A percentile compares a stretch with the other conserved stretches of the same genome.
Conservation (phyloP, 2,797 vertebrate species). For the Cynodonichthys magdalenae region DNA sequence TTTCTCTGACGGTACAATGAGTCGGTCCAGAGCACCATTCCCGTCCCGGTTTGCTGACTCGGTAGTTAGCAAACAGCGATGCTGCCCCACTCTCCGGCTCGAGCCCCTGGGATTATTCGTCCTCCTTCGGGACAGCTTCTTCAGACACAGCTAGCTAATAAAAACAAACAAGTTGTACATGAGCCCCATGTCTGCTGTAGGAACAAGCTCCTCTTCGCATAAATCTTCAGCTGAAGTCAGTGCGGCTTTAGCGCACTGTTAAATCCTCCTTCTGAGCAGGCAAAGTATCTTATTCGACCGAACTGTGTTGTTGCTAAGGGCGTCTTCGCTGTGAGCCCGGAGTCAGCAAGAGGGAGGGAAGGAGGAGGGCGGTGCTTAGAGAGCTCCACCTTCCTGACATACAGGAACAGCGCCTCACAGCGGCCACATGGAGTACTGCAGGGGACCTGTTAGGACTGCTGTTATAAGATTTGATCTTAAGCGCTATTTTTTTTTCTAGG, state of each 20-base stretch:
- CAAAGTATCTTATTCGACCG: conserved; percentile 57
- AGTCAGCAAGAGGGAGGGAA: conserved; percentile 58
- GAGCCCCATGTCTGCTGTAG: conserved; percentile 42
- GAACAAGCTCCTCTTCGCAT: conserved; percentile 12
- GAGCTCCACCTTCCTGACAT: conserved; percentile 1
- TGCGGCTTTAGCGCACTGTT: conserved; percentile 37
- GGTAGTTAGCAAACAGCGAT: conserved; percentile 48
- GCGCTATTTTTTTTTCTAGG: too few species aligned
- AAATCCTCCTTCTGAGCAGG: conserved; percentile 53
- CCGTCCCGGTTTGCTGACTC: conserved; percentile 59
- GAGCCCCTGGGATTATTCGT: conserved; percentile 36
- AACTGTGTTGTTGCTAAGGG: conserved; percentile 82
- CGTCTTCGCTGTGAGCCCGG: conserved; percentile 67
- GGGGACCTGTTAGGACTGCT: too few species aligned
- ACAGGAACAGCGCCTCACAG: conserved; percentile 41
- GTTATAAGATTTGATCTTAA: too few species aligned
- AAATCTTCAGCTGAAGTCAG: conserved; percentile 37
- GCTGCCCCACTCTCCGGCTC: conserved; percentile 34
- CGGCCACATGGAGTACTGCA: conserved; percentile 21
- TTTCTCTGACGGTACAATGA: conserved; percentile 64
- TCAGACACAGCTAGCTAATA: conserved; percentile 43
- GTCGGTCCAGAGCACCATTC: conserved; percentile 76
- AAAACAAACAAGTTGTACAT: conserved; percentile 38
- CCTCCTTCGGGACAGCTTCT: conserved; percentile 62
- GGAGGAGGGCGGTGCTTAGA: conserved; percentile 29